phyloP scores from a whole-genome alignment of 2,113 vertebrate genomes.

The Anoura caudifer region DNA sequence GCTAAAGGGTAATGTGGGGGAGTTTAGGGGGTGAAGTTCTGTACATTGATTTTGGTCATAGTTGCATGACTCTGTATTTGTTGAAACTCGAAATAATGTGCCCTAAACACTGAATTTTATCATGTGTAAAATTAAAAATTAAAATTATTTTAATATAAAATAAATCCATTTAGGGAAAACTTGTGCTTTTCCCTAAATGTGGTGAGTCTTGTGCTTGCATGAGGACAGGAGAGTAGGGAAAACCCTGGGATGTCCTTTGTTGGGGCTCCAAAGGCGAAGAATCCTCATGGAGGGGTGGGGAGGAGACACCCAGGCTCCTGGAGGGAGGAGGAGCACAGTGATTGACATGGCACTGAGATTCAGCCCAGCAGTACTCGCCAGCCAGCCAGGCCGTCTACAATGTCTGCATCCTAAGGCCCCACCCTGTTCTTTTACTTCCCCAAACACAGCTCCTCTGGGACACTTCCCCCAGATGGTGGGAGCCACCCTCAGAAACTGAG shows the following conservation, averaged over 20 bases:
- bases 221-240: not conserved
- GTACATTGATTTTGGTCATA: not conserved
- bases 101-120: not conserved
- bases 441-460: not conserved
- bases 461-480: not conserved
- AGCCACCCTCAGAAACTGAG: not conserved
- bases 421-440: not conserved
- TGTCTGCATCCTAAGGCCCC: not conserved
- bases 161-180: not conserved
- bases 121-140: not conserved
- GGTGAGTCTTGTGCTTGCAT: not conserved
- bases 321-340: not conserved
- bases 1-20: not conserved
- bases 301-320: not conserved
- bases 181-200: too few relatives aligned
- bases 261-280: not conserved
- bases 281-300: rapidly evolving
- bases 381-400: too few relatives aligned
- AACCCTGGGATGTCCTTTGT: not conserved
- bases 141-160: not conserved
- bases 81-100: not conserved
- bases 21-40: not conserved
- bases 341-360: rapidly evolving
- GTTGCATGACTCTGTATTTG: not conserved
- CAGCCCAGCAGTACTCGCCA: not conserved